Conservation (phyloP, 2,888 invertebrate species). For the Oligia fasciuncula region DNA sequence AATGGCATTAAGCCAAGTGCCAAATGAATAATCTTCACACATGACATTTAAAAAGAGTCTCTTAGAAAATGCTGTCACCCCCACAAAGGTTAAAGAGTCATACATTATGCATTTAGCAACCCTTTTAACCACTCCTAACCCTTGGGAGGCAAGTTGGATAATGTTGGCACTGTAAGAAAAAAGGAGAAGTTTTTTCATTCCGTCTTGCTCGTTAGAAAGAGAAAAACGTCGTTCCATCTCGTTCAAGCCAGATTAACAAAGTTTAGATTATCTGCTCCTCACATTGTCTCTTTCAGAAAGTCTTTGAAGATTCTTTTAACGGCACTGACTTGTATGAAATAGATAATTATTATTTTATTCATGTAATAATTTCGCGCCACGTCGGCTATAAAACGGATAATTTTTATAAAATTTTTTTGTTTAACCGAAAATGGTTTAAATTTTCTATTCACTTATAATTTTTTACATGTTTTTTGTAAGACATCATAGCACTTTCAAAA, state of each 20-base stretch:
- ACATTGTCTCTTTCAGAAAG: conserved; percentile 15
- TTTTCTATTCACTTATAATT: too few relatives aligned
- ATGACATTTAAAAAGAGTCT: conserved; percentile 1
- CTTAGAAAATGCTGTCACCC: neutral
- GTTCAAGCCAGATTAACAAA: conserved; percentile 45
- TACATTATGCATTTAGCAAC: conserved; percentile 46
- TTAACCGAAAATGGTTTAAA: neutral
- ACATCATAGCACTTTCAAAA: too few relatives aligned
- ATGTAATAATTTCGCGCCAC: neutral
- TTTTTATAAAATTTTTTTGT: neutral
- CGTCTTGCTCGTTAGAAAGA: conserved; percentile 23
- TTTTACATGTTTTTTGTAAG: too few relatives aligned
- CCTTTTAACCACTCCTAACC: conserved; percentile 44
- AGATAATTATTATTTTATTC: neutral
- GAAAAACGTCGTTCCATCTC: conserved; percentile 18
- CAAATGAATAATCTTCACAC: neutral
- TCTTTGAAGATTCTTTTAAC: neutral
- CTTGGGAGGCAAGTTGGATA: conserved; percentile 8
- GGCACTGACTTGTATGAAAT: neutral
- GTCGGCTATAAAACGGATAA: neutral
- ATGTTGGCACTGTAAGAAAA: conserved; percentile 3
- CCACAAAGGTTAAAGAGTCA: conserved; percentile 19
- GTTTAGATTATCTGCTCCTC: conserved; percentile 37
- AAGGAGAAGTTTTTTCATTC: conserved; percentile 36
- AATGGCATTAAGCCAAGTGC: neutral